Conservation (phyloP, 2,888 invertebrate genomes). For the Agonum fuliginosum region DNA sequence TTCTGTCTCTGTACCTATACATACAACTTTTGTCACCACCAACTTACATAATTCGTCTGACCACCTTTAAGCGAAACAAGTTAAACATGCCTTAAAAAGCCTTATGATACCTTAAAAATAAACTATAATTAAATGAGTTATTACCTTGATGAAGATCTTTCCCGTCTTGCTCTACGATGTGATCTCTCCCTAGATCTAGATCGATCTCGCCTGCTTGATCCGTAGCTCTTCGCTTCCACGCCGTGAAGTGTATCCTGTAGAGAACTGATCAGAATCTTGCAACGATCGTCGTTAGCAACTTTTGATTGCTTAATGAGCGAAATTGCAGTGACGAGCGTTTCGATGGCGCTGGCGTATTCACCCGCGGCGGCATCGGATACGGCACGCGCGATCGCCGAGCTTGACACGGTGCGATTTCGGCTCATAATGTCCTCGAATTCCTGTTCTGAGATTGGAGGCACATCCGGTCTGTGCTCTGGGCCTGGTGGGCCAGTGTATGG, state of each 20-base stretch:
- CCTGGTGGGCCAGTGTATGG: conserved; percentile 80
- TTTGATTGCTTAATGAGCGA: conserved; percentile 97
- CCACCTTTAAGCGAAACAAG: not conserved
- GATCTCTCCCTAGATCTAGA: conserved; percentile 72
- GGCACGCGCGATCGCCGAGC: conserved; percentile 97
- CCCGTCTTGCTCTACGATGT: conserved; percentile 70
- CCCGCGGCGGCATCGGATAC: conserved; percentile 98
- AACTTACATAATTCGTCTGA: not conserved
- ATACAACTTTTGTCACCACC: conserved; percentile 8
- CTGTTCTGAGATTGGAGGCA: conserved; percentile 87
- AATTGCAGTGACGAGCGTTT: conserved; percentile 98
- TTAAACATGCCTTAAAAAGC: not conserved
- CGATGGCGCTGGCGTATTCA: conserved; percentile 98
- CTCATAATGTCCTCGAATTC: conserved; percentile 99
- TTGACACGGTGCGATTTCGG: conserved; percentile 97
- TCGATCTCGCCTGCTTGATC: conserved; percentile 80
- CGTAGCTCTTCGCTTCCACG: conserved; percentile 98
- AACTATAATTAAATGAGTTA: not conserved
- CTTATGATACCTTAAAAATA: not conserved
- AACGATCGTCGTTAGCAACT: conserved; percentile 96
- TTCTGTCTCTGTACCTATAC: conserved; percentile 74
- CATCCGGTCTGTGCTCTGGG: conserved; percentile 74
- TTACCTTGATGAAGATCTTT: conserved; percentile 69
- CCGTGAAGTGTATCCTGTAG: conserved; percentile 96
- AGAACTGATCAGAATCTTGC: conserved; percentile 97